Evolutionary conservation across 2,888 invertebrate species (phyloP).

Genomic region (Apodemia zela): DNA sequence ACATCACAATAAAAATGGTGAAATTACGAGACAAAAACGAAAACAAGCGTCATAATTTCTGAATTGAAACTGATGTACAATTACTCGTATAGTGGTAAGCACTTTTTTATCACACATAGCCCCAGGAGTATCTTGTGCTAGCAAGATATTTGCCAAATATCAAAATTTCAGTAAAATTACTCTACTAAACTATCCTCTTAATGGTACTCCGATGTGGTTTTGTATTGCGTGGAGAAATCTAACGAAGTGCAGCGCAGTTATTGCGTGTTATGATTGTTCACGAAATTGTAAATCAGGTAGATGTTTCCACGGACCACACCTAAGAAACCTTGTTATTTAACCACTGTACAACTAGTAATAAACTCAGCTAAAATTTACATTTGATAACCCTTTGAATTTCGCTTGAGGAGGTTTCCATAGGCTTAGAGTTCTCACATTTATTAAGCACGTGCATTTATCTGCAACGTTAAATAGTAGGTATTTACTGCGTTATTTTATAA

Average conservation of each 20-base stretch:
- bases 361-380: conserved; percentile 2
- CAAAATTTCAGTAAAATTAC: not conserved
- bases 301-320: conserved; percentile 11
- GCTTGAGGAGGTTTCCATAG: not conserved
- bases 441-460: not conserved
- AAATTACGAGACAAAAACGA: no score
- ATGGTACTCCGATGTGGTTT: conserved; percentile 29
- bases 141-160: not conserved
- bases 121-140: not conserved
- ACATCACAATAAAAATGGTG: no score
- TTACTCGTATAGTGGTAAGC: no score
- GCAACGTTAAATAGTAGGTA: not conserved
- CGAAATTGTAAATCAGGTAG: conserved; percentile 21
- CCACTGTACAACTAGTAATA: not conserved
- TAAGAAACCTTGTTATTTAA: conserved; percentile 5
- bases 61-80: no score
- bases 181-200: conserved; percentile 17
- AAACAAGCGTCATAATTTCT: no score
- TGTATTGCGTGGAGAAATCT: conserved; percentile 38
- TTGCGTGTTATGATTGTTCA: conserved; percentile 23
- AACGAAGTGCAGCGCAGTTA: conserved; percentile 20
- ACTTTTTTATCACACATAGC: no score
- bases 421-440: not conserved
- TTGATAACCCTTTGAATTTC: conserved; percentile 2
- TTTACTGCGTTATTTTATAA: not conserved